These are phyloP conservation scores for Psephotus haematonotus DNA, from an alignment of 2,113 vertebrate genomes.

Conservation along the genomic window DNA sequence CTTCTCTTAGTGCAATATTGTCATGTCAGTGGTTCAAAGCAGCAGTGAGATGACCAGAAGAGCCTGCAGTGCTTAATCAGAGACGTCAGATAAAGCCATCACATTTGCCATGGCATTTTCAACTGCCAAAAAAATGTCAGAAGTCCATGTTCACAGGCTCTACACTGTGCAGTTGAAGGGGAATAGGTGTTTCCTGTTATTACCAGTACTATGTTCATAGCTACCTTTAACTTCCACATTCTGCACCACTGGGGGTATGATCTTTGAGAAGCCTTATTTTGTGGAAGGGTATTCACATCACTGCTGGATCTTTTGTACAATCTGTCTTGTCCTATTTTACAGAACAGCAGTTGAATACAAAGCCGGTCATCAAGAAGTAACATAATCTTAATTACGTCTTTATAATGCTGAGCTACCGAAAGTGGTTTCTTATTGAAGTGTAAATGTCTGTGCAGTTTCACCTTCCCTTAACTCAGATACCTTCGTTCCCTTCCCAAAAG, in stretches of 20 bases:
- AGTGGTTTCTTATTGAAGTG: background rate
- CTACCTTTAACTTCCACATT: background rate
- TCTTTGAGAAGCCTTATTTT: background rate
- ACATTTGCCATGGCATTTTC: background rate
- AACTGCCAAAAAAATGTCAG: background rate
- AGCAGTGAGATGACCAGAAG: background rate
- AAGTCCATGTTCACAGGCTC: background rate
- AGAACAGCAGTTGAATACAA: background rate
- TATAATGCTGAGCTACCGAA: background rate
- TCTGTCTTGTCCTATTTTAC: background rate
- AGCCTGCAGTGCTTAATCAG: background rate
- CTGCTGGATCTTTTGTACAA: background rate
- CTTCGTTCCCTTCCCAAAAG: background rate
- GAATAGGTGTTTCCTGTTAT: background rate
- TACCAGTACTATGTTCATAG: background rate
- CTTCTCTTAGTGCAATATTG: background rate
- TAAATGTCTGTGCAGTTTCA: background rate
- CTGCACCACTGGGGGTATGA: background rate
- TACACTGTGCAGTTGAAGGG: background rate
- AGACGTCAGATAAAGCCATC: background rate
- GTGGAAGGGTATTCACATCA: background rate
- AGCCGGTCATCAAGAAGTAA: background rate
- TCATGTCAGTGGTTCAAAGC: background rate
- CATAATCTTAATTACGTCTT: background rate
- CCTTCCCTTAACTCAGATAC: background rate